Conservation (phyloP, 1,140 invertebrate genomes). For the Anagrus nilaparvatae region DNA sequence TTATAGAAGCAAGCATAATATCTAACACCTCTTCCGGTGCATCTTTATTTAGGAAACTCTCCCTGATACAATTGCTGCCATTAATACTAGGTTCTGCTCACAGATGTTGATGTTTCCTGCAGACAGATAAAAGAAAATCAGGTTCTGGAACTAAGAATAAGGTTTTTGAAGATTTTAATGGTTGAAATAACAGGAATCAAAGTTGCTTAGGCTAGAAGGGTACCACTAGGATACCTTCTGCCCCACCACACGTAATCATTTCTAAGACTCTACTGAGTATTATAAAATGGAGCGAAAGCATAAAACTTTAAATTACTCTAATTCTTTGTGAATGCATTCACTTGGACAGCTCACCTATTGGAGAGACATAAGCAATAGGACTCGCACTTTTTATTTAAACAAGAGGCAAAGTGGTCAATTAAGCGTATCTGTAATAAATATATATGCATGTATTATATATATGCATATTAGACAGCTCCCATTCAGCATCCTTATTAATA, state of each 20-base stretch:
- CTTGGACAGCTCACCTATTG: not conserved
- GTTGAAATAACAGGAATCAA: not conserved
- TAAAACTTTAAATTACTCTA: too few relatives aligned
- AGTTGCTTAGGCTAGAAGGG: not conserved
- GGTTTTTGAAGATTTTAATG: too few relatives aligned
- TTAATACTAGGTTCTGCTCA: not conserved
- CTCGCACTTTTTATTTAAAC: constrained; percentile 3
- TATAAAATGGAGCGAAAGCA: too few relatives aligned
- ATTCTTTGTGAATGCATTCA: not conserved
- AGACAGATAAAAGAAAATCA: too few relatives aligned
- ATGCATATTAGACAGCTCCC: not conserved
- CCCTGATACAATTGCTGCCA: constrained; percentile 1
- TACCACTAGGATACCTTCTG: too few relatives aligned
- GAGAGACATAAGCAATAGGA: not conserved
- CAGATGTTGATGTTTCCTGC: too few relatives aligned
- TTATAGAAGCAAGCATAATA: not conserved
- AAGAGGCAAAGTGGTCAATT: not conserved
- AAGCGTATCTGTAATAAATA: not conserved
- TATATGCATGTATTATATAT: too few relatives aligned
- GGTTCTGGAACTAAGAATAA: too few relatives aligned
- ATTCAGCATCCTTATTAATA: constrained; percentile 7
- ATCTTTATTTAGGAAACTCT: not conserved
- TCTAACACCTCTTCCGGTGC: not conserved
- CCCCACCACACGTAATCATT: too few relatives aligned
- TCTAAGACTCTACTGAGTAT: too few relatives aligned